Evolutionary conservation across 2,113 vertebrate genomes (phyloP), one percentile per base, ranked within the genome.

Genomic region (Alexandromys fortis): DNA sequence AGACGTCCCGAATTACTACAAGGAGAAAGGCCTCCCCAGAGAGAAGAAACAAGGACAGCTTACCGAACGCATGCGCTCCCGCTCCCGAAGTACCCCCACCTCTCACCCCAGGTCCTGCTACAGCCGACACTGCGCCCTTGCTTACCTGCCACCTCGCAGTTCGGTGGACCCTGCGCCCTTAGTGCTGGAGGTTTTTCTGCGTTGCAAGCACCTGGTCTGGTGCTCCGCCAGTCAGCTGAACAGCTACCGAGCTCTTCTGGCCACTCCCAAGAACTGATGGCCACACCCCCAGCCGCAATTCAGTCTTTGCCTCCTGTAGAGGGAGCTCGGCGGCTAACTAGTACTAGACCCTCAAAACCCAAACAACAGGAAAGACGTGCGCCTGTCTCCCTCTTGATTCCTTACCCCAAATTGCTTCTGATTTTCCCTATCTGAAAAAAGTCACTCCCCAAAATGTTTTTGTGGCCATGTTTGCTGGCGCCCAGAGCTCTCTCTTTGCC

Each of bases 171-270:
- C 47, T 7, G 30, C 35, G n/a, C n/a, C 9, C 70, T 38, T 21
- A 38, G n/a, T 0, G 3, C 21, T 1, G 1, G 19, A 14, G 33
- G 35, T 5, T 58, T 58, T 58, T 58, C 35, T 8, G 22, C 22
- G 13, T 7, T 7, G 22, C 3, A 24, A 26, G 55, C 52, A 12
- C 5, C 35, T 2, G 52, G 1, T 33, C 30, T 61, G 3, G 6
- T 3, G 33, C 47, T 55, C 86, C 22, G 14, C 68, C 68, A 16
- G 22, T 17, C 3, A 5, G 5, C 65, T 14, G 24, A 7, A 42
- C 3, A 0, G 35, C 52, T 8, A 9, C 24, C 3, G 2, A 42
- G 26, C 55, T 63, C 58, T n/a, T 30, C n/a, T 30, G 38, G 81
- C 58, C 81, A 63, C n/a, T 2, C 58, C 81, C 81, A 28, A 19